Conservation (phyloP, 2,113 vertebrate species). For the Orthonyx spaldingii region DNA sequence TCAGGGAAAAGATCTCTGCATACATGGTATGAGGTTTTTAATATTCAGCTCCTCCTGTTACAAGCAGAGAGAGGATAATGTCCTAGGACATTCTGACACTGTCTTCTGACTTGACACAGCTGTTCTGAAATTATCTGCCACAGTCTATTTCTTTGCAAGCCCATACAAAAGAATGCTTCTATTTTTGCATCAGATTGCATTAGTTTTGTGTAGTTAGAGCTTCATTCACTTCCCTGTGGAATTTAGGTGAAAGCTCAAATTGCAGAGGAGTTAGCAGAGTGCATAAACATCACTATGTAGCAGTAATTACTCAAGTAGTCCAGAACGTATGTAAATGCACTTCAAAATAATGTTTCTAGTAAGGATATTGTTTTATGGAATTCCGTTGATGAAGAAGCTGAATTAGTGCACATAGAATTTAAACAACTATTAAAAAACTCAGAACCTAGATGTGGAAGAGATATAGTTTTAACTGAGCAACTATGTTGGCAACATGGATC, state of each 20-base stretch:
- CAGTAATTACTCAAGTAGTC: neutral
- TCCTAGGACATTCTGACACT: conserved; percentile 20
- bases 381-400: neutral
- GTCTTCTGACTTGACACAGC: neutral
- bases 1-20: neutral
- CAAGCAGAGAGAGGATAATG: neutral
- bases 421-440: neutral
- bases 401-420: neutral
- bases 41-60: neutral
- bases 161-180: neutral
- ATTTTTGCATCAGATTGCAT: neutral
- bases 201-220: neutral
- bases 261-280: neutral
- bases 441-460: neutral
- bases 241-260: neutral
- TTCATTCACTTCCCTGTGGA: neutral
- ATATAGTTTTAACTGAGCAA: neutral
- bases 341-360: neutral
- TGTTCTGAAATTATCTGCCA: neutral
- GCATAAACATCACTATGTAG: neutral
- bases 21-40: neutral
- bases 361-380: neutral
- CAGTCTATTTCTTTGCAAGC: neutral
- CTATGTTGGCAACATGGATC: neutral
- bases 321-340: neutral